Percentiles rank a stretch among this genome's conserved stretches.
phyloP scores from a whole-genome alignment of 2,888 invertebrate genomes.

The Thyatira batis region DNA sequence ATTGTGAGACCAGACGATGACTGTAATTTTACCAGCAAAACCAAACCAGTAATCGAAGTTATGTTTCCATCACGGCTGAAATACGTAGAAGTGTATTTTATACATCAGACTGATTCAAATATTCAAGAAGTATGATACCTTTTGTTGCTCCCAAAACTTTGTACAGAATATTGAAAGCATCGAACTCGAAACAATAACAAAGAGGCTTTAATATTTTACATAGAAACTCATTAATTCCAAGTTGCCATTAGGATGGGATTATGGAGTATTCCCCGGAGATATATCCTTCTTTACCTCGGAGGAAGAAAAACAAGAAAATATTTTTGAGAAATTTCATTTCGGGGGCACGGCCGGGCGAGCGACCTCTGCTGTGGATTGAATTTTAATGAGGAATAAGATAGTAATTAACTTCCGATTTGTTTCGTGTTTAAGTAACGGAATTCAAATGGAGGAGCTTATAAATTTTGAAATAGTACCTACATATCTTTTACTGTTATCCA shows the following conservation, averaged over 20 bases:
- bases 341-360: neutral
- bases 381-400: neutral
- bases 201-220: neutral
- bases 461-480: too few species aligned
- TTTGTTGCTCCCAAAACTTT: too few species aligned
- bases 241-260: slow-evolving; percentile 5
- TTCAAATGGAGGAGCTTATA: too few species aligned
- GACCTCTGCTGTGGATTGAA: neutral
- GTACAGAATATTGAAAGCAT: neutral
- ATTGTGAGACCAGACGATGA: too few species aligned
- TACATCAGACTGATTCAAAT: too few species aligned
- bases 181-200: neutral
- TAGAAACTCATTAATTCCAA: neutral
- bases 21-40: too few species aligned
- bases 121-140: too few species aligned
- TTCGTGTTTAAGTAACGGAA: neutral
- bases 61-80: too few species aligned
- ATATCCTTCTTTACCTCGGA: neutral
- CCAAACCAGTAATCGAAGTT: too few species aligned
- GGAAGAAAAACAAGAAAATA: slow-evolving; percentile 3
- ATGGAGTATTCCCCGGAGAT: neutral
- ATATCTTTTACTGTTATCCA: too few species aligned
- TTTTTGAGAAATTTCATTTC: neutral
- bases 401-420: neutral
- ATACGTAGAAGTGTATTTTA: too few species aligned